Evolutionary conservation across 2,888 invertebrate species (phyloP).

Genomic region (Aspidapion aeneum): DNA sequence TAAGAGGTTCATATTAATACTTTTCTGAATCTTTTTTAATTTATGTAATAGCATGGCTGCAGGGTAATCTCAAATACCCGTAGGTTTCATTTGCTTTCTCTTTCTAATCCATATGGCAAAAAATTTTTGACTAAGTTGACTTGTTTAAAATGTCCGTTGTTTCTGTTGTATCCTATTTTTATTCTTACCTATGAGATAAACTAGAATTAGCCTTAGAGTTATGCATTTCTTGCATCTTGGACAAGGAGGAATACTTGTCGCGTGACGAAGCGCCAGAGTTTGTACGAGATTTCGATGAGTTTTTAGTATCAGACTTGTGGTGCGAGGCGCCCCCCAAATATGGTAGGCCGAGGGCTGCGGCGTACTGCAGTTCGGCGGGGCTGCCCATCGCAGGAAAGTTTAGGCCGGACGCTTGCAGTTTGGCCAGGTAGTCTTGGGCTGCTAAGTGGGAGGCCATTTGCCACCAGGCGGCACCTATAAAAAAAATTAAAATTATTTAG

Average conservation of each 20-base stretch:
- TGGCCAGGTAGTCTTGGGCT: slow-evolving; percentile 82
- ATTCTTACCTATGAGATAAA: not conserved
- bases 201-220: not conserved
- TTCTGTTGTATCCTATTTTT: too few species aligned
- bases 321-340: slow-evolving; percentile 39
- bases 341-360: slow-evolving; percentile 55
- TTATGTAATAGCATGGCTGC: too few species aligned
- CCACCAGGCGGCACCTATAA: slow-evolving; percentile 83
- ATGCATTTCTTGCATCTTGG: not conserved
- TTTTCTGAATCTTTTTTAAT: too few species aligned
- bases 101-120: too few species aligned
- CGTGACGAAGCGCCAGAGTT: not conserved
- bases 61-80: too few species aligned
- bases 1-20: too few species aligned
- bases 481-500: not conserved
- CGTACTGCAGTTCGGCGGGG: slow-evolving; percentile 59
- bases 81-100: too few species aligned
- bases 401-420: slow-evolving; percentile 76
- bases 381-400: slow-evolving; percentile 59
- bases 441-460: slow-evolving; percentile 86
- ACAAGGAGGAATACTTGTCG: not conserved
- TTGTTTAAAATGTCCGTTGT: too few species aligned
- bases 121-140: too few species aligned
- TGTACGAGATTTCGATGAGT: slow-evolving; percentile 22
- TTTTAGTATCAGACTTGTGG: slow-evolving; percentile 42